phyloP scores from a whole-genome alignment of 1,140 invertebrate species.

The Samia ricini region DNA sequence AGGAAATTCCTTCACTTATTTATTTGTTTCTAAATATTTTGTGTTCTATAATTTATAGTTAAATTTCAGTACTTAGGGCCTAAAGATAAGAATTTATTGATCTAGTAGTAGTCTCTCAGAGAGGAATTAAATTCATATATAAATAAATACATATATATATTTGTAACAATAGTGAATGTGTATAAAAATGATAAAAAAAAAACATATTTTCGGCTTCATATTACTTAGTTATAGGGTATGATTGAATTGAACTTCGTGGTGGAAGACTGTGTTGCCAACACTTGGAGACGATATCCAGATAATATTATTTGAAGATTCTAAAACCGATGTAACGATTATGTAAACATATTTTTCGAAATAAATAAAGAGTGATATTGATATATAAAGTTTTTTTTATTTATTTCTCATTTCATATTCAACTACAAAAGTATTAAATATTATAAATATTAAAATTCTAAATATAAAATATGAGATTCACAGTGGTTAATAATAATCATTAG shows the following conservation, averaged over 20 bases:
- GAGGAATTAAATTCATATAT: constrained; percentile 44
- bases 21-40: constrained; percentile 37
- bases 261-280: constrained; percentile 23
- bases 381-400: constrained; percentile 6
- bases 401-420: neutral
- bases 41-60: constrained; percentile 46
- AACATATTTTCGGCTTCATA: constrained; percentile 59
- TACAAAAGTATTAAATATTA: neutral
- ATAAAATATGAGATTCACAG: constrained; percentile 1
- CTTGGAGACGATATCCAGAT: constrained; percentile 14
- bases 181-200: constrained; percentile 9
- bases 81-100: constrained; percentile 44
- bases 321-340: constrained; percentile 57
- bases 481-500: neutral
- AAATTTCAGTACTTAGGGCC: constrained; percentile 61
- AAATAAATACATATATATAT: constrained; percentile 31
- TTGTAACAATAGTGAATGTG: neutral
- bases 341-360: constrained; percentile 76
- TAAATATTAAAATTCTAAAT: constrained; percentile 8
- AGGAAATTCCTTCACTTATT: constrained; percentile 35
- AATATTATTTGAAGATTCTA: constrained; percentile 5
- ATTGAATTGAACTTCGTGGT: constrained; percentile 14
- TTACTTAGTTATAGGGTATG: constrained; percentile 41
- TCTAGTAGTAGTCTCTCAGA: constrained; percentile 35
- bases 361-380: constrained; percentile 74